phyloP scores from a whole-genome alignment of 92 coral and sea anemone species.

The Porites divaricata region DNA sequence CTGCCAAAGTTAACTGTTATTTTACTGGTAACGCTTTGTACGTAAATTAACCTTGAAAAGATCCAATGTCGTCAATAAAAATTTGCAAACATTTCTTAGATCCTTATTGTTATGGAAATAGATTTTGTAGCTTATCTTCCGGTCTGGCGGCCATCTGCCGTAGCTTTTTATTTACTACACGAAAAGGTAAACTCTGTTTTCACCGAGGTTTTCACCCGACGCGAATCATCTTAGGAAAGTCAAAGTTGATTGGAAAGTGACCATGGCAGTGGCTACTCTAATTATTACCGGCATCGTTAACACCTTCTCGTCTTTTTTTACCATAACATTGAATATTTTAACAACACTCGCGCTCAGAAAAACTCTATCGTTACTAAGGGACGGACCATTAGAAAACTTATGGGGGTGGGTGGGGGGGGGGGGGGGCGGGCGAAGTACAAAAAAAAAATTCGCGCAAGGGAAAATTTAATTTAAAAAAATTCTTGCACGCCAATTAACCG shows the following conservation, averaged over 20 bases:
- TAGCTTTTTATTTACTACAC: background rate
- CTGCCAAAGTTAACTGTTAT: too few relatives aligned
- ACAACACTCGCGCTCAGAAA: background rate
- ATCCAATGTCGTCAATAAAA: background rate
- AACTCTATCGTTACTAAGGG: constrained; percentile 2
- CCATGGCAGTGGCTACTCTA: background rate
- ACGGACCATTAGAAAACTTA: too few relatives aligned
- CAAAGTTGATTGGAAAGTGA: background rate
- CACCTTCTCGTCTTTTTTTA: background rate
- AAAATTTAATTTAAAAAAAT: too few relatives aligned
- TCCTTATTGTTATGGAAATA: background rate
- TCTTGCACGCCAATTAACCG: too few relatives aligned
- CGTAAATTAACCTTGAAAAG: background rate
- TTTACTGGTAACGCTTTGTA: background rate
- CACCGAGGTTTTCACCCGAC: background rate
- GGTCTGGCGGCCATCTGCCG: background rate
- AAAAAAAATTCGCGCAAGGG: too few relatives aligned
- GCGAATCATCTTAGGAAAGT: background rate
- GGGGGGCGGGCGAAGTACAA: too few relatives aligned
- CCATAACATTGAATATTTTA: background rate
- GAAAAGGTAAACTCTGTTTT: background rate
- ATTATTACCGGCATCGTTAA: background rate
- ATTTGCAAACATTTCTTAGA: too few relatives aligned
- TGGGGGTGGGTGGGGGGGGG: too few relatives aligned
- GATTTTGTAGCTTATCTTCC: background rate